These are phyloP conservation scores for Syngnathus scovelli DNA, from an alignment of 2,113 vertebrate genomes.

Conservation along the genomic window DNA sequence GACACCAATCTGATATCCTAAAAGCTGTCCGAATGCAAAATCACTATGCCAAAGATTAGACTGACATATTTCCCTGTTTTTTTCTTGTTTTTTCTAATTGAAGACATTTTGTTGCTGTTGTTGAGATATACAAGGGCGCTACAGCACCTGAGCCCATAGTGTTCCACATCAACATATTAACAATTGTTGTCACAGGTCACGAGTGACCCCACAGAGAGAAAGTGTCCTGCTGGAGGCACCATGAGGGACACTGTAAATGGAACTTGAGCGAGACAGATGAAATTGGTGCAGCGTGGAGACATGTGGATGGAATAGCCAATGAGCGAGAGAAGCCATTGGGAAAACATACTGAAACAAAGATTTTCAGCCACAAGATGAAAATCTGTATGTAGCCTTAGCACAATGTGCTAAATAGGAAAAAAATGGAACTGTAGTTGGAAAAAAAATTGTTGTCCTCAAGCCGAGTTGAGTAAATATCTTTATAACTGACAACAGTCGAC, in stretches of 20 bases:
- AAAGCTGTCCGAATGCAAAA: constrained; percentile 48
- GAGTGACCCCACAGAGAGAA: constrained; percentile 65
- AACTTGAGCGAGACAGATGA: constrained; percentile 65
- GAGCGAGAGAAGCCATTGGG: constrained; percentile 40
- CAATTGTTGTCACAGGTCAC: constrained; percentile 59
- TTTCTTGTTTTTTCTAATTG: background rate
- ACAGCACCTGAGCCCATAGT: constrained; percentile 33
- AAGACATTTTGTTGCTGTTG: constrained; percentile 14
- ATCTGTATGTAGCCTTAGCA: too few species aligned
- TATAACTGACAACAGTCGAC: background rate
- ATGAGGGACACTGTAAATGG: constrained; percentile 66
- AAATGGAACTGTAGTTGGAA: too few species aligned
- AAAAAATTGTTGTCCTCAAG: too few species aligned
- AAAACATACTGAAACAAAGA: constrained; percentile 9
- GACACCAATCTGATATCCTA: constrained; percentile 65
- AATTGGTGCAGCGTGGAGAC: constrained; percentile 57
- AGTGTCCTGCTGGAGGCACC: constrained; percentile 65
- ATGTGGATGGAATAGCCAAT: constrained; percentile 68
- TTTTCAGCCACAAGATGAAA: too few species aligned
- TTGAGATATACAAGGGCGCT: constrained; percentile 27
- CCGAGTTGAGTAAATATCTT: too few species aligned
- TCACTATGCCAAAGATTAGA: background rate
- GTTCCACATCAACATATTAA: constrained; percentile 72
- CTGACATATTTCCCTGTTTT: background rate
- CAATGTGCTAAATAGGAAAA: too few species aligned